Percentiles rank a stretch among this genome's conserved stretches.
These are phyloP conservation scores for Seladonia tumulorum DNA, from an alignment of 2,888 invertebrate species.

Conservation along the genomic window DNA sequence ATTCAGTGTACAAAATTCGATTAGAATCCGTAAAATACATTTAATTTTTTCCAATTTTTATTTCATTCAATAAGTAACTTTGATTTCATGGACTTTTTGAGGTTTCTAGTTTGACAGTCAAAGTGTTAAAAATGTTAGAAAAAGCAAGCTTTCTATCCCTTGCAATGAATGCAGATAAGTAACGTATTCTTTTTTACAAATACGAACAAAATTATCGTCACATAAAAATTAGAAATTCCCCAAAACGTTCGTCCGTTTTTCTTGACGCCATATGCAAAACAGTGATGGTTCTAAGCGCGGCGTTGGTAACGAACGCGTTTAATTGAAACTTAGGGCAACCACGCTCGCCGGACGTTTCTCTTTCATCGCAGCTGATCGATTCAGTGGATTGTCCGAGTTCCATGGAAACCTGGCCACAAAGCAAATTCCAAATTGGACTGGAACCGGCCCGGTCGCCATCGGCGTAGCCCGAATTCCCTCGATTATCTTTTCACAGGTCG, in stretches of 20 bases:
- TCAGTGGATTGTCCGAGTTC: not conserved
- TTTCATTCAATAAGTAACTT: too few relatives aligned
- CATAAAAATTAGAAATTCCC: not conserved
- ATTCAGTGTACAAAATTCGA: too few relatives aligned
- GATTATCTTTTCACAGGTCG: constrained; percentile 32
- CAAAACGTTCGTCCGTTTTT: not conserved
- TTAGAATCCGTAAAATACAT: too few relatives aligned
- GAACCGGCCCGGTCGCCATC: constrained; percentile 20
- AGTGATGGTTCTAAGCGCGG: too few relatives aligned
- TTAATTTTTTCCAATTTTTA: too few relatives aligned
- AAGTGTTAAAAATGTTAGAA: too few relatives aligned
- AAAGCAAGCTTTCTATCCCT: too few relatives aligned
- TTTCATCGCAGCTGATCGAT: not conserved
- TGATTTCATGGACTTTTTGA: too few relatives aligned
- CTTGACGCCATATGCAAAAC: not conserved
- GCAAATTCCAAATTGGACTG: constrained; percentile 41
- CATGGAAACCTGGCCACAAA: constrained; percentile 19
- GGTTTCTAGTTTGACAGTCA: too few relatives aligned
- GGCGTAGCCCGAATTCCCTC: constrained; percentile 13
- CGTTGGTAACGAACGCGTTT: not conserved
- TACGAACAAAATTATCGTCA: too few relatives aligned
- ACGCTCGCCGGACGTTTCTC: not conserved
- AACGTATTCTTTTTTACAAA: too few relatives aligned
- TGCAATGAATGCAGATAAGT: too few relatives aligned
- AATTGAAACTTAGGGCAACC: not conserved